A percentile compares a stretch with the other conserved stretches of the same genome.
These are phyloP conservation scores for Macquaria australasica DNA, from an alignment of 2,113 vertebrate species.

Conservation along the genomic window DNA sequence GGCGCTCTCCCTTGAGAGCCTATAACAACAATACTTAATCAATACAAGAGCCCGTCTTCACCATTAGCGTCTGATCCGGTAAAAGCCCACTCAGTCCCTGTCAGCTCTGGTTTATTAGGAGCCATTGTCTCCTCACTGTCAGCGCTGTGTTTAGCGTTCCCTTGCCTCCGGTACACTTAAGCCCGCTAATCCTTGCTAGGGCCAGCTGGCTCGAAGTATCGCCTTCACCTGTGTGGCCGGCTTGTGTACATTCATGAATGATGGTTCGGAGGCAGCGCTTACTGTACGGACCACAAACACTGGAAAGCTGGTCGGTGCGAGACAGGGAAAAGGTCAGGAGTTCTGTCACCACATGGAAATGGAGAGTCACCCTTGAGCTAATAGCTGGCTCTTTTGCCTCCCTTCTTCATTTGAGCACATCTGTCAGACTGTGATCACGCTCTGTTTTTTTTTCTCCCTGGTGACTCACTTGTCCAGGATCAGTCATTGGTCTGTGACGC, in stretches of 20 bases:
- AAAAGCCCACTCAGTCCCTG: conserved; percentile 72
- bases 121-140: conserved; percentile 79
- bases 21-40: conserved; percentile 73
- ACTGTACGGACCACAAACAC: conserved; percentile 61
- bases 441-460: conserved; percentile 10
- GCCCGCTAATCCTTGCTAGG: conserved; percentile 80
- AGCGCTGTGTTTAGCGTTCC: conserved; percentile 77
- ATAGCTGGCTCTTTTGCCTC: background rate
- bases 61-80: conserved; percentile 68
- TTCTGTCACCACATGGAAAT: conserved; percentile 11
- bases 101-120: conserved; percentile 70
- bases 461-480: conserved; percentile 54
- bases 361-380: conserved; percentile 24
- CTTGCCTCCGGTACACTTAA: conserved; percentile 86
- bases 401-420: conserved; percentile 38
- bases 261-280: conserved; percentile 46
- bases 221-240: conserved; percentile 76
- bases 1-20: conserved; percentile 25
- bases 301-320: conserved; percentile 24
- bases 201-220: conserved; percentile 74
- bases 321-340: conserved; percentile 39
- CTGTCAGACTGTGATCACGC: conserved; percentile 33
- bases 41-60: conserved; percentile 64
- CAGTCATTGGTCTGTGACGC: conserved; percentile 59
- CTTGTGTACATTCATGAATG: conserved; percentile 75